Evolutionary conservation across 1,140 invertebrate genomes (phyloP), one percentile per base, ranked within the genome.

Genomic region (Drusus annulatus): DNA sequence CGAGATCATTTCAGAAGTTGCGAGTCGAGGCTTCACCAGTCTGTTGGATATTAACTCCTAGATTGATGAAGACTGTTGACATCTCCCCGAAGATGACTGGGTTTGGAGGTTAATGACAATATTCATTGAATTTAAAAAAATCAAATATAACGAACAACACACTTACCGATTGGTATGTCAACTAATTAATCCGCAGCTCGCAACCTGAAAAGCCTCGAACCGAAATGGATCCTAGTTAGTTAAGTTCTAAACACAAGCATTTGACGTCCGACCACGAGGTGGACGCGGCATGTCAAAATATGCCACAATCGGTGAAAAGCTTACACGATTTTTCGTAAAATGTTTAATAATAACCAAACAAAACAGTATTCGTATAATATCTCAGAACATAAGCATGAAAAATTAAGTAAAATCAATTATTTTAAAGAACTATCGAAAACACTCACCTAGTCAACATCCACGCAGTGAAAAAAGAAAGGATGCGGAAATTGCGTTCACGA

Each of bases 201-300:
- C 65, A 63, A 73, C 52, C 54, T 52, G 79, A 80, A 76, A 68
- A 60, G 74, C 79, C 79, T 80, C 79, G 71, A 76, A 76, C 79
- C 60, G 56, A 62, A 73, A 28, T n/a, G 4, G 60, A 45, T n/a
- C n/a, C n/a, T n/a, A 62, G 17, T 8, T 52, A 23, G 16, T 15
- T 5, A 13, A 50, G 15, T 45, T 28, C 8, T 8, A 15, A 75
- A 76, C 23, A 31, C 28, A 45, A 77, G 54, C 36, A 77, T 51
- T 45, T 77, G 75, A 77, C 58, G 23, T 50, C 36, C 36, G 31
- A 77, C 75, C 60, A 63, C 56, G 58, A 50, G 75, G 58, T 17
- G n/a, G 13, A 8, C 31, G 25, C 45, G 31, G 17, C 36, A 17
- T 71, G 68, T 71, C 56, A 60, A 45, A 58, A 19, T 45, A 28